These are phyloP conservation scores for Mechanitis messenoides DNA, from an alignment of 2,888 invertebrate species.

Conservation along the genomic window DNA sequence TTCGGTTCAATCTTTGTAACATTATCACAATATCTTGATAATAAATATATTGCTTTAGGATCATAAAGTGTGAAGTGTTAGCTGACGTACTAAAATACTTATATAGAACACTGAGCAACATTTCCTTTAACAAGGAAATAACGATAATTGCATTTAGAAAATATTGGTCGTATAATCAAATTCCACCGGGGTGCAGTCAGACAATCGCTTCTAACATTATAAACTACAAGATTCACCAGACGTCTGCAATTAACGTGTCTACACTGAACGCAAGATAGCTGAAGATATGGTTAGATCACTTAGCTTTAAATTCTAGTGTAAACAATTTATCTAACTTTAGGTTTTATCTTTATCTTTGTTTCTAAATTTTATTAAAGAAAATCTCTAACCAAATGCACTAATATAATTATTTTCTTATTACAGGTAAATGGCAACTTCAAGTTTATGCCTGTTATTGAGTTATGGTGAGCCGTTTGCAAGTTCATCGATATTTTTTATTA, in stretches of 20 bases:
- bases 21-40: slow-evolving; percentile 6
- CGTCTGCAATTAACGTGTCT: slow-evolving; percentile 31
- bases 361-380: neutral
- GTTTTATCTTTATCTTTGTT: slow-evolving; percentile 4
- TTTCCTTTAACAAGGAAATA: slow-evolving; percentile 1
- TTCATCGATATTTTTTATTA: too few relatives aligned
- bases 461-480: slow-evolving; percentile 22
- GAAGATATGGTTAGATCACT: slow-evolving; percentile 16
- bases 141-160: neutral
- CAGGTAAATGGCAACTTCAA: slow-evolving; percentile 45
- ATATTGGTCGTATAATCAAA: slow-evolving; percentile 17
- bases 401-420: slow-evolving; percentile 43
- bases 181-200: slow-evolving; percentile 17
- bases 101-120: neutral
- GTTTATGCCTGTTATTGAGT: slow-evolving; percentile 20
- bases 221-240: slow-evolving; percentile 26
- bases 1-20: slow-evolving; percentile 21
- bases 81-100: slow-evolving; percentile 5
- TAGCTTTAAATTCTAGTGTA: slow-evolving; percentile 5
- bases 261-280: slow-evolving; percentile 17
- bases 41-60: slow-evolving; percentile 8
- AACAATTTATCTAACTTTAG: slow-evolving; percentile 6
- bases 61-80: slow-evolving; percentile 6
- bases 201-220: slow-evolving; percentile 22
- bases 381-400: slow-evolving; percentile 16